Base-by-base conservation (phyloP, 1,140 invertebrate species). In the Zophobas atratus region DNA sequence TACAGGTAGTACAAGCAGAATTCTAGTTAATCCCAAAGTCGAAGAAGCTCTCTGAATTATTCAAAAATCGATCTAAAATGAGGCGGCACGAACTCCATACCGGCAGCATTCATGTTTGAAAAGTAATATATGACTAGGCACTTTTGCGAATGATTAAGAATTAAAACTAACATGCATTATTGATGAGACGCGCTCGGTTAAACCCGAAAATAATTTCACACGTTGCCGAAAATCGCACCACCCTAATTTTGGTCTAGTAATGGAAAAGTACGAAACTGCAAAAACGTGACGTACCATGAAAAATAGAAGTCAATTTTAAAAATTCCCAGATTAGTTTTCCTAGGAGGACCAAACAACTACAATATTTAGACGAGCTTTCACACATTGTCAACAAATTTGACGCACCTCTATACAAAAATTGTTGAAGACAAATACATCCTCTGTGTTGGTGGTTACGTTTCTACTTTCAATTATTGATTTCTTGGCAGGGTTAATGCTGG, bases 51-150 rank as follows among this genome's bases (percentile, higher is more conserved):
- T 33, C n/a, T 67, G 60, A 67, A 67, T 67, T 33, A 67, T 67
- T 67, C 60, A 67, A 67, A 67, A 67, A 67, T 67, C 60, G 60
- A 67, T 67, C 39, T 67, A 67, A 67, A 67, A 67, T 67, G 60
- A 43, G 57, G 35, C 34, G 36, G 57, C 57, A 63, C 36, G 57
- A 63, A 63, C 36, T 56, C 33, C 39, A 6, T 32, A 39, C 60
- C 1, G 39, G 8, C 20, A 20, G 39, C 60, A 67, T 67, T 67
- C 20, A 67, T 43, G 60, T 67, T 67, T 63, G 57, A 63, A 63
- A 63, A 63, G 57, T 63, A 63, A 67, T 67, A 67, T 43, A 67
- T 67, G 60, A 67, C 60, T 41, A 67, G 39, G 60, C 60, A 67
- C 60, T 67, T 67, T 67, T 67, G 60, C 60, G 39, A 41, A 6